phyloP scores from a whole-genome alignment of 2,113 vertebrate genomes.

The Cynoglossus semilaevis region DNA sequence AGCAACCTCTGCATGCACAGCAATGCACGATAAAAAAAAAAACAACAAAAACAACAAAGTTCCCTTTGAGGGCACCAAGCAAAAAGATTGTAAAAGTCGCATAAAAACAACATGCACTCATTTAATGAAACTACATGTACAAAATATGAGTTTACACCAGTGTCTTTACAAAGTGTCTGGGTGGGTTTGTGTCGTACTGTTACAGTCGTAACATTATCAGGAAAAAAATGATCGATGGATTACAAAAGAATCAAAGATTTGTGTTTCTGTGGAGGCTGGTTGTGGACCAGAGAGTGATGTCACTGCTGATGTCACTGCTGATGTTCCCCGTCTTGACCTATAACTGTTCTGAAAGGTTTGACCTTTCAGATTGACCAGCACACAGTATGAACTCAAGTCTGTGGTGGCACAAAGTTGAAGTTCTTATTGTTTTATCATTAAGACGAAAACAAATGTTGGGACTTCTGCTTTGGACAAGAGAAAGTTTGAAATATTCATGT shows the following conservation, averaged over 20 bases:
- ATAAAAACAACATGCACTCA: slow-evolving; percentile 86
- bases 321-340: too few species aligned
- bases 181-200: slow-evolving; percentile 63
- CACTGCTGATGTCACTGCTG: too few species aligned
- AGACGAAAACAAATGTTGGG: too few species aligned
- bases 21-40: slow-evolving; percentile 91
- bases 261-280: slow-evolving; percentile 34
- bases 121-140: slow-evolving; percentile 79
- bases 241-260: slow-evolving; percentile 21
- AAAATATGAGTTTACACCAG: slow-evolving; percentile 70
- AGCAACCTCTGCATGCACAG: slow-evolving; percentile 89
- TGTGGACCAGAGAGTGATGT: too few species aligned
- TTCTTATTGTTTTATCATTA: too few species aligned
- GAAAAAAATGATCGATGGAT: slow-evolving; percentile 35
- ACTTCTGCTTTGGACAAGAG: too few species aligned
- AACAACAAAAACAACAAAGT: slow-evolving; percentile 92
- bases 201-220: slow-evolving; percentile 42
- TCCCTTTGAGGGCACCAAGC: slow-evolving; percentile 78
- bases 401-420: too few species aligned
- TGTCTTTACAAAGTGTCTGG: slow-evolving; percentile 67
- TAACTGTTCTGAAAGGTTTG: too few species aligned
- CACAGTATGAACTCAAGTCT: too few species aligned
- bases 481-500: too few species aligned
- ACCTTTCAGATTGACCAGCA: too few species aligned
- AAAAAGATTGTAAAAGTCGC: slow-evolving; percentile 83